These are phyloP conservation scores for Brachionus manjavacas DNA, from an alignment of 1,140 invertebrate species.

Conservation along the genomic window DNA sequence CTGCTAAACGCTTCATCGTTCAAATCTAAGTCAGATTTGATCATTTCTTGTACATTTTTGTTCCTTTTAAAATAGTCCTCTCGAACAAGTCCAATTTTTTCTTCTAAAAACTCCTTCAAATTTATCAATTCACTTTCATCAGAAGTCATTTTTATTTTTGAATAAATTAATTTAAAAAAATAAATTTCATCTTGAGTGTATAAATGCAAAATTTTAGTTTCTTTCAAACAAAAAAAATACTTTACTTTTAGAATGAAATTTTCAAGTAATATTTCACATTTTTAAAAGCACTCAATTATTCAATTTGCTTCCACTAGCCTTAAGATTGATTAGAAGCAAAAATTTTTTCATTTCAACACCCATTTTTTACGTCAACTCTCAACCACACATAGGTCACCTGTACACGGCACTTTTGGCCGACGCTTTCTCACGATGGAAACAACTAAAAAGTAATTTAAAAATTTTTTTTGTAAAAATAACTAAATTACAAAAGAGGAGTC, in stretches of 20 bases:
- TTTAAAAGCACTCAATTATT: not conserved
- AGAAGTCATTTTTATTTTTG: not conserved
- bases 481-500: constrained; percentile 53
- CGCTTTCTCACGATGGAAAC: constrained; percentile 69
- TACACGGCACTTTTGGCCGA: constrained; percentile 85
- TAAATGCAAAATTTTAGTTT: not conserved
- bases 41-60: not conserved
- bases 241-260: constrained; percentile 12
- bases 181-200: not conserved
- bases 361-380: constrained; percentile 42
- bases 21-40: constrained; percentile 22
- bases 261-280: constrained; percentile 31
- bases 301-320: not conserved
- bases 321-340: not conserved
- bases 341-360: constrained; percentile 42
- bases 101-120: constrained; percentile 32
- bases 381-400: constrained; percentile 89
- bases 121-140: constrained; percentile 33
- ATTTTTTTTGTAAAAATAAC: not conserved
- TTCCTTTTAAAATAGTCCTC: constrained; percentile 25
- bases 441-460: constrained; percentile 51
- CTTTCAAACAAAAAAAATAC: not conserved
- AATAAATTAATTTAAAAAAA: not conserved
- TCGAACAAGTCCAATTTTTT: not conserved
- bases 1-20: not conserved